Conservation (phyloP, 1,140 invertebrate species). For the Pseudomyrmex dendroicus region DNA sequence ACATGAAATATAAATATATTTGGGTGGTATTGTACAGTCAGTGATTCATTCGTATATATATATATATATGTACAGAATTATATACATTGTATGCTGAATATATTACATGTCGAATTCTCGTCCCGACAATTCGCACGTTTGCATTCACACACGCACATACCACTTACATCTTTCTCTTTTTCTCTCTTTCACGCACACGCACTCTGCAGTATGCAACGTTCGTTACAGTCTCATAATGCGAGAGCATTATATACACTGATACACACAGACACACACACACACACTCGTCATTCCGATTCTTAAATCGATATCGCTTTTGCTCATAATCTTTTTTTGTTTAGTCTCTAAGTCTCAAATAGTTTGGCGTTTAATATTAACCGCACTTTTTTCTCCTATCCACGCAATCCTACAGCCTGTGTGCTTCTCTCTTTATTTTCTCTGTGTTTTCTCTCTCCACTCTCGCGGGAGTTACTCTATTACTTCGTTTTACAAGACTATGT, state of each 20-base stretch:
- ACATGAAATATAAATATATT: slow-evolving; percentile 81
- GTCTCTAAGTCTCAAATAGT: slow-evolving; percentile 60
- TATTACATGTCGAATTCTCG: slow-evolving; percentile 67
- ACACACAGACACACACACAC: slow-evolving; percentile 42
- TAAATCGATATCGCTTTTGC: slow-evolving; percentile 6
- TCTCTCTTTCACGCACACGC: slow-evolving; percentile 19
- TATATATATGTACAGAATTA: slow-evolving; percentile 67
- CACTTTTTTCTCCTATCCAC: slow-evolving; percentile 27
- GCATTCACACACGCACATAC: slow-evolving; percentile 14
- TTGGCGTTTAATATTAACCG: slow-evolving; percentile 24
- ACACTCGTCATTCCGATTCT: slow-evolving; percentile 51
- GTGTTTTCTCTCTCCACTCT: slow-evolving; percentile 6
- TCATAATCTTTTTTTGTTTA: slow-evolving; percentile 26
- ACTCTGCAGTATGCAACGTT: no score
- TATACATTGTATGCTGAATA: slow-evolving; percentile 73
- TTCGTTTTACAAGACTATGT: slow-evolving; percentile 55
- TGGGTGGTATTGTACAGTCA: slow-evolving; percentile 80
- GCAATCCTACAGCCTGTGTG: not conserved
- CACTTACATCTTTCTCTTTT: not conserved
- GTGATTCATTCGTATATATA: slow-evolving; percentile 77
- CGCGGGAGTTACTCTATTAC: slow-evolving; percentile 60
- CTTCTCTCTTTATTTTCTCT: slow-evolving; percentile 4
- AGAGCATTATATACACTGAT: not conserved
- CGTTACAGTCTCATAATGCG: no score
- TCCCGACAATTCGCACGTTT: slow-evolving; percentile 38